These are phyloP conservation scores for Leptinotarsa lineolata DNA, from an alignment of 1,140 invertebrate species.

Conservation along the genomic window DNA sequence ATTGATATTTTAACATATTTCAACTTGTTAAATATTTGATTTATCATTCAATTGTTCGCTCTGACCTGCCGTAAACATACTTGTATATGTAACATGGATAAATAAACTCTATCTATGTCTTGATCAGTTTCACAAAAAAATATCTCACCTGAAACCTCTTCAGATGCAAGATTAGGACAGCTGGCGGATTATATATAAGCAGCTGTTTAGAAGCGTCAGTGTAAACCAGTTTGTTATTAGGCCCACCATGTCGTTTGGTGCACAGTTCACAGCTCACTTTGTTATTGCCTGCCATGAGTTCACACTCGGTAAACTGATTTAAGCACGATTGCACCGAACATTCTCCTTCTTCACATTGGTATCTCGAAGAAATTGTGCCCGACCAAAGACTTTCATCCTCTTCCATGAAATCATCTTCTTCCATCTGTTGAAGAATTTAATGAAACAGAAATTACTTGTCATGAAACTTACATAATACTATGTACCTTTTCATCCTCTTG, in stretches of 20 bases:
- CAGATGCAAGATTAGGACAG: conserved; percentile 91
- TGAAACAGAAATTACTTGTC: background rate
- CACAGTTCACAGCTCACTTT: conserved; percentile 91
- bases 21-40: too few relatives aligned
- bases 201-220: conserved; percentile 92
- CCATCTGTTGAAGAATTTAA: conserved; percentile 46
- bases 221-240: conserved; percentile 76
- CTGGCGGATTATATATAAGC: conserved; percentile 86
- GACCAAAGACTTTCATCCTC: conserved; percentile 52
- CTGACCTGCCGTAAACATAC: too few relatives aligned
- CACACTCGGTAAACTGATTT: conserved; percentile 87
- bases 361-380: conserved; percentile 65
- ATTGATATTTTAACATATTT: too few relatives aligned
- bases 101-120: too few relatives aligned
- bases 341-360: conserved; percentile 75
- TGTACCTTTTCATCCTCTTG: conserved; percentile 42
- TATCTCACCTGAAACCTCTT: conserved; percentile 81
- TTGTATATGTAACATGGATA: too few relatives aligned
- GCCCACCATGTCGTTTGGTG: conserved; percentile 70
- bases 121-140: too few relatives aligned
- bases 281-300: conserved; percentile 87
- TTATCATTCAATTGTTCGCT: too few relatives aligned
- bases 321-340: conserved; percentile 86
- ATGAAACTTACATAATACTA: background rate
- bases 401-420: conserved; percentile 50